Percentiles rank a stretch among this genome's conserved stretches.
Conservation (phyloP, 64 coral and sea anemone genomes). For the Stichodactyla mertensii region DNA sequence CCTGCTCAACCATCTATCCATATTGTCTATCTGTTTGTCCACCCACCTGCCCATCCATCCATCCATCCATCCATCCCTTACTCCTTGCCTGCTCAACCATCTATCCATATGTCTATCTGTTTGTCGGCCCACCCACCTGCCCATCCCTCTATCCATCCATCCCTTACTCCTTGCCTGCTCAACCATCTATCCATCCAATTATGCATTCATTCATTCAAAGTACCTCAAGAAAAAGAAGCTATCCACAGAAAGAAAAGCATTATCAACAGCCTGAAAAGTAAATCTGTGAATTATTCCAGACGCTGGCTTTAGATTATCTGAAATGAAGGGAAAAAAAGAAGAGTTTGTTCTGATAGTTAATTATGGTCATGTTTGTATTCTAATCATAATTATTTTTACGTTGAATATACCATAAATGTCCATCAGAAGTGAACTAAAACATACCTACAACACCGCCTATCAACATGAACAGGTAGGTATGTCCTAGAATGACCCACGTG, state of each 20-base stretch:
- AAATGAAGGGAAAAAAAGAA: not conserved
- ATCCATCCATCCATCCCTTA: no score
- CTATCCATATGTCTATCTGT: no score
- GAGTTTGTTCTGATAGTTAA: not conserved
- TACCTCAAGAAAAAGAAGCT: slow-evolving; percentile 92
- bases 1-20: no score
- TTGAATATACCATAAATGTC: not conserved
- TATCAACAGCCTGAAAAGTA: slow-evolving; percentile 59
- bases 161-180: no score
- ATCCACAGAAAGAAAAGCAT: slow-evolving; percentile 81
- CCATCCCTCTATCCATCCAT: no score
- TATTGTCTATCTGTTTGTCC: not conserved
- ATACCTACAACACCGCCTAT: slow-evolving; percentile 35
- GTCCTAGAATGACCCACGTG: slow-evolving; percentile 86
- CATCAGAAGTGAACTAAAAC: not conserved
- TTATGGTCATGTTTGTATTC: not conserved
- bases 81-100: no score
- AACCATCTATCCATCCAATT: no score
- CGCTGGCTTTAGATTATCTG: slow-evolving; percentile 35
- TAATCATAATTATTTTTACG: no score
- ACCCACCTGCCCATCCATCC: not conserved
- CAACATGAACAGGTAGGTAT: slow-evolving; percentile 38
- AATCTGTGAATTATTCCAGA: slow-evolving; percentile 36
- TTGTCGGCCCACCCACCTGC: no score
- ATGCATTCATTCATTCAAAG: no score